Evolutionary conservation across 2,797 vertebrate genomes (phyloP), one percentile per base, ranked within the genome.

Genomic region (Acipenser transmontanus): DNA sequence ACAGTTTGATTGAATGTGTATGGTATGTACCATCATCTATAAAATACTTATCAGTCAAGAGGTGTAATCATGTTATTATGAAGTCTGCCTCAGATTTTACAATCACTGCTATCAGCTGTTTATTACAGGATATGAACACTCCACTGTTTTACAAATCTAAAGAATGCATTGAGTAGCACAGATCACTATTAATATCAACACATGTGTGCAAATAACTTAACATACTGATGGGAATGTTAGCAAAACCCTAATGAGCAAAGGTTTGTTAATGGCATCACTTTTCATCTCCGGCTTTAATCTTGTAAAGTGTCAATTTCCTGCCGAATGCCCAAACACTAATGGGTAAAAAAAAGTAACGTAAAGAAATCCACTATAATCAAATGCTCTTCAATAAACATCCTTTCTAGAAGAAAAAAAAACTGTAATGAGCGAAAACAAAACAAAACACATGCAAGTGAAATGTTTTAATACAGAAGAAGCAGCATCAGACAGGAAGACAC

Each of bases 331-430:
- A 82, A 90, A 87, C 80, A 79, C 75, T 61, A 75, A 78, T 77
- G 74, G 80, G 70, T 71, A 78, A 50, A 72, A 75, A 86, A 80
- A 77, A 81, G 59, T 68, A 73, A 72, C 2, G 76, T 85, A 86
- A 87, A 88, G 82, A 84, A 7, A 34, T 34, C 34, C 4, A 11
- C 76, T 78, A 80, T 73, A 89, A 90, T 88, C 83, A 91, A 61
- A 52, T 79, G 74, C 78, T 69, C 78, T 76, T 80, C 82, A 82
- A 83, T 86, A 87, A 85, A 88, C 85, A 88, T 91, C 87, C 87
- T 86, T 80, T 77, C 67, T 72, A 72, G 74, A 67, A 50, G 51
- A 54, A 54, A 54, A 9, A 54, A 9, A 20, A 54, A 68, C 59
- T 56, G 20, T 17, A 69, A 74, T 74, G 64, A 78, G 72, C 73